These are phyloP conservation scores for Phaonia tiefii DNA, from an alignment of 2,888 invertebrate species.

Conservation along the genomic window DNA sequence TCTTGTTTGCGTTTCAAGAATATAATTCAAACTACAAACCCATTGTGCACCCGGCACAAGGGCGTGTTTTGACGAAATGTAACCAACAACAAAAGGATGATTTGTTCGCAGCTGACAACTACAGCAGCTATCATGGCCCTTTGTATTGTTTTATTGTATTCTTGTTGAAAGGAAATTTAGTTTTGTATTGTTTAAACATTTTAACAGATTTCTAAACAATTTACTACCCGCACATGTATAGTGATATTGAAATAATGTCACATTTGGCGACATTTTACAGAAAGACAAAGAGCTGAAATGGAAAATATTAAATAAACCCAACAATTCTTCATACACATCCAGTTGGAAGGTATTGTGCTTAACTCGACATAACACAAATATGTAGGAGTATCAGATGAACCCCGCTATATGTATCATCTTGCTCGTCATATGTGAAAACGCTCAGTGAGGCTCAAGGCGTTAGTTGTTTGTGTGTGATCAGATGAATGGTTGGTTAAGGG, in stretches of 20 bases:
- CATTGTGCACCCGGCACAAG: too few relatives aligned
- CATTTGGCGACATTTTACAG: not conserved
- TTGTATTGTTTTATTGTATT: too few relatives aligned
- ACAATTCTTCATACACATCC: slow-evolving; percentile 2
- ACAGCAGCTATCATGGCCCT: too few relatives aligned
- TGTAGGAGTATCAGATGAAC: not conserved
- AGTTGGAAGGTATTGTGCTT: not conserved
- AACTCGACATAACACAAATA: not conserved
- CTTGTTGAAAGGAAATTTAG: too few relatives aligned
- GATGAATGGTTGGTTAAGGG: not conserved
- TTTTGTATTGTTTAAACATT: too few relatives aligned
- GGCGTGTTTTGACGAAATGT: too few relatives aligned
- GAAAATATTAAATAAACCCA: slow-evolving; percentile 12
- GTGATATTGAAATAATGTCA: slow-evolving; percentile 1
- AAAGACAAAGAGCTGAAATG: not conserved
- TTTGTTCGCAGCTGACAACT: too few relatives aligned
- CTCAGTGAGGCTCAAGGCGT: slow-evolving; percentile 6
- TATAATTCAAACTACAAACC: too few relatives aligned
- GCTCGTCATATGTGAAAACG: not conserved
- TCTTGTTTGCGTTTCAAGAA: too few relatives aligned
- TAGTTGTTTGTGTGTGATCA: slow-evolving; percentile 1
- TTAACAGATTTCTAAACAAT: too few relatives aligned
- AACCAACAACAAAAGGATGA: too few relatives aligned
- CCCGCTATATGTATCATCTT: not conserved
- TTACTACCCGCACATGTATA: too few relatives aligned